A percentile compares a stretch with the other conserved stretches of the same genome.
Conservation (phyloP, 2,113 vertebrate species). For the Galbula dea region DNA sequence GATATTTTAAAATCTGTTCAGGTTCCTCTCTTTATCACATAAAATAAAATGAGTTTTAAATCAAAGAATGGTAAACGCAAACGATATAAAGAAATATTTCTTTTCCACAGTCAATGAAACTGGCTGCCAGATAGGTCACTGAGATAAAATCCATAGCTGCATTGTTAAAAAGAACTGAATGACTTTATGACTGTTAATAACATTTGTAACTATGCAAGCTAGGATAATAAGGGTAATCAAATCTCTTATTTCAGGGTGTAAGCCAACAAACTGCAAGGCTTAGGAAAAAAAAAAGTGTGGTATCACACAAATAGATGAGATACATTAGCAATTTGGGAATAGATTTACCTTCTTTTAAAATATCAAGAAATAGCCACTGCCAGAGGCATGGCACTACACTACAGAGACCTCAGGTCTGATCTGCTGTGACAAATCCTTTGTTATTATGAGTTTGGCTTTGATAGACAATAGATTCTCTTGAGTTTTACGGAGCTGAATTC, state of each 20-base stretch:
- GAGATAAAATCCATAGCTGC: slow-evolving; percentile 4
- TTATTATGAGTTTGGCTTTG: slow-evolving; percentile 42
- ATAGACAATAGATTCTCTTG: slow-evolving; percentile 57
- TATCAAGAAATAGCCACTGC: slow-evolving; percentile 38
- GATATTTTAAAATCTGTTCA: background rate
- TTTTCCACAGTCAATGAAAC: background rate
- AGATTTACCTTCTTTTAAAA: slow-evolving; percentile 23
- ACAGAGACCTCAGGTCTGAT: slow-evolving; percentile 31
- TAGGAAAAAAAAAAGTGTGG: slow-evolving; percentile 10
- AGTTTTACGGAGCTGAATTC: slow-evolving; percentile 44
- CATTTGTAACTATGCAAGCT: slow-evolving; percentile 24
- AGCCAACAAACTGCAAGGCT: slow-evolving; percentile 8
- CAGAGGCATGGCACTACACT: slow-evolving; percentile 30
- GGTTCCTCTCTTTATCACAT: background rate
- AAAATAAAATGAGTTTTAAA: background rate
- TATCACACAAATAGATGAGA: slow-evolving; percentile 18
- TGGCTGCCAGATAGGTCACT: background rate
- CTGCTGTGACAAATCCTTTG: slow-evolving; percentile 33
- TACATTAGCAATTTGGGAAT: background rate
- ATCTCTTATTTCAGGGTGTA: slow-evolving; percentile 7
- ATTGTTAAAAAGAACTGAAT: background rate
- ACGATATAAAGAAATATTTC: background rate
- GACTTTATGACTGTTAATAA: slow-evolving; percentile 25
- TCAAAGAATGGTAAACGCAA: background rate
- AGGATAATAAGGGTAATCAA: slow-evolving; percentile 50